phyloP scores from a whole-genome alignment of 2,113 vertebrate species.

The Panthera leo region DNA sequence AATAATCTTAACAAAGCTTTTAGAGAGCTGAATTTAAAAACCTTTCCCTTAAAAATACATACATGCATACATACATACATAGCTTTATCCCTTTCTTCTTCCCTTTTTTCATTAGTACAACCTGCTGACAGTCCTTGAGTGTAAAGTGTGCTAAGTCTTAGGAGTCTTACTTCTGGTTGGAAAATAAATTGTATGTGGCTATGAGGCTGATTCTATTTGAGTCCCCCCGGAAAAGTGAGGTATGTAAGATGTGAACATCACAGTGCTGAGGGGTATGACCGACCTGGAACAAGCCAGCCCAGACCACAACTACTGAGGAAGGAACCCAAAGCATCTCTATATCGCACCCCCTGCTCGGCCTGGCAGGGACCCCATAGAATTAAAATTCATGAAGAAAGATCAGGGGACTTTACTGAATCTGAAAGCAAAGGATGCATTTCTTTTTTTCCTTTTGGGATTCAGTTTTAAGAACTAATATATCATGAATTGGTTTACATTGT shows the following conservation, averaged over 20 bases:
- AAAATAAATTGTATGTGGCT: neutral
- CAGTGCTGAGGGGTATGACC: neutral
- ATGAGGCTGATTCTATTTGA: neutral
- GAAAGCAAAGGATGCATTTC: neutral
- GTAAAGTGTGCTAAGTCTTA: neutral
- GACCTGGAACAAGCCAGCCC: neutral
- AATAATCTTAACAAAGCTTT: neutral
- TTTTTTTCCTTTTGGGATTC: neutral
- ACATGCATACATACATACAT: neutral
- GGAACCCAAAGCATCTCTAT: neutral
- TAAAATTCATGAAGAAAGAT: neutral
- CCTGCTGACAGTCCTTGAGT: neutral
- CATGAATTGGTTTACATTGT: neutral
- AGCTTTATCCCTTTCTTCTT: neutral
- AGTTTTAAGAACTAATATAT: neutral
- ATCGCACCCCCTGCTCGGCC: neutral
- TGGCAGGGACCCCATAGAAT: neutral
- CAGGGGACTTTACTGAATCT: neutral
- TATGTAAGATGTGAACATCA: neutral
- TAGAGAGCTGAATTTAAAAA: neutral
- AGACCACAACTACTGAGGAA: neutral
- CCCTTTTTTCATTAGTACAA: neutral
- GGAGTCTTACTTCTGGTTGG: neutral
- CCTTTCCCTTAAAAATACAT: neutral
- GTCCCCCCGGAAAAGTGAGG: neutral